Evolutionary conservation across 2,113 vertebrate species (phyloP), one percentile per base, ranked within the genome.

Genomic region (Rhinogobius similis): DNA sequence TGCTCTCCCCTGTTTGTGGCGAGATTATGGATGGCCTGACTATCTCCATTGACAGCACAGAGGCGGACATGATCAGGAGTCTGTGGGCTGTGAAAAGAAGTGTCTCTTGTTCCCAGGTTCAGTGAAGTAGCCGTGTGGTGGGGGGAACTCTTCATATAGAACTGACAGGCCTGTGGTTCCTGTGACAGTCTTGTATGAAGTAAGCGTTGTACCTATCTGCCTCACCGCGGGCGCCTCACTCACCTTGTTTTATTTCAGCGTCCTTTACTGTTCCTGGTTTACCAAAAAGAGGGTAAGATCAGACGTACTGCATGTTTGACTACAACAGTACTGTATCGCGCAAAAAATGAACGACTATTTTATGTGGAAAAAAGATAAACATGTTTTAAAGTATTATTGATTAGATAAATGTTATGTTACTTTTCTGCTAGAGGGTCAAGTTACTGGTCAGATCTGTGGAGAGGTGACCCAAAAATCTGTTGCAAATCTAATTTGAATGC

Each of bases 21-120:
- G 73, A 63, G 79, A 83, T 79, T 87, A 87, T 82, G 65, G 78
- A 86, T 84, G 82, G 76, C 75, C 73, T 24, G 56, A 59, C 74
- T 77, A 80, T 87, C 76, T 77, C 76, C 58, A 82, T 88, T 78
- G 77, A 65, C 64, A 68, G 75, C 44, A 26, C 66, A 68, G 81
- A 78, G 39, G 82, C 26, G 62, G 75, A 80, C 72, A 67, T 64
- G 79, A 67, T 74, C 75, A 2, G 41, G 68, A 81, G 69, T 72
- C 82, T 46, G 38, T 88, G 82, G 84, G 72, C 86, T 90, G 86
- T 87, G 85, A 81, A 86, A 85, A 83, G 82, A 76, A 82, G 75
- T 70, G 72, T 73, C 74, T 72, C 78, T 84, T 75, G 77, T 72
- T 87, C 84, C 32, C 83, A 75, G 80, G 75, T 77, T 78, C 70